Evolutionary conservation across 2,888 invertebrate genomes (phyloP).

Genomic region (Metalampra italica): DNA sequence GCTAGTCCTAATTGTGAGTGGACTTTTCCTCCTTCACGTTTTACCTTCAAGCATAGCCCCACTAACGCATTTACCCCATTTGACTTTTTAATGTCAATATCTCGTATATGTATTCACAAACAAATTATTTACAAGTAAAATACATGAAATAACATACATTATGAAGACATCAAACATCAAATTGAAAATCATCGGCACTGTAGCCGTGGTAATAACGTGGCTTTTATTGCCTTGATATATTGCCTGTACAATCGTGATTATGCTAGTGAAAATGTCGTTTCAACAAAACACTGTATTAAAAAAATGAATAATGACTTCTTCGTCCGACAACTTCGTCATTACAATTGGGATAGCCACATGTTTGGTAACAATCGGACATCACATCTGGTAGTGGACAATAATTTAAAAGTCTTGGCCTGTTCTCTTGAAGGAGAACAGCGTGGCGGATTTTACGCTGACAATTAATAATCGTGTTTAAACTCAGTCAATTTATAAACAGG

Average conservation of each 20-base stretch:
- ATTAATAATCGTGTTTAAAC: too few species aligned
- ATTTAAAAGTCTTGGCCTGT: too few species aligned
- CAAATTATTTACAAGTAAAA: neutral
- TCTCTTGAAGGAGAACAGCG: too few species aligned
- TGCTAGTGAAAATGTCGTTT: slow-evolving; percentile 76
- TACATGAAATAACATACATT: slow-evolving; percentile 14
- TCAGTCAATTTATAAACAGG: too few species aligned
- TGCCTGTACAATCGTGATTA: slow-evolving; percentile 72
- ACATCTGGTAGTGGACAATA: too few species aligned
- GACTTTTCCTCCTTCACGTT: too few species aligned
- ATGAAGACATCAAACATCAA: slow-evolving; percentile 72
- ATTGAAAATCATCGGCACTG: slow-evolving; percentile 68
- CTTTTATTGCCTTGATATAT: slow-evolving; percentile 68
- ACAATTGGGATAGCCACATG: slow-evolving; percentile 19
- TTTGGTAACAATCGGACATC: too few species aligned
- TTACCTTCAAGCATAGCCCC: too few species aligned
- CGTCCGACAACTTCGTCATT: slow-evolving; percentile 68
- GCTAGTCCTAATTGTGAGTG: too few species aligned
- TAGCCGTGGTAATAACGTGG: slow-evolving; percentile 53
- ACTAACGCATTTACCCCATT: too few species aligned
- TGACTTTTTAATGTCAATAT: too few species aligned
- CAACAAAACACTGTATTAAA: slow-evolving; percentile 76
- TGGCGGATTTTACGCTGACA: too few species aligned
- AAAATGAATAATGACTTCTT: slow-evolving; percentile 78
- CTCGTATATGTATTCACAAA: neutral